Percentiles rank a stretch among this genome's conserved stretches.
Conservation (phyloP, 2,113 vertebrate species). For the Nibea coibor region DNA sequence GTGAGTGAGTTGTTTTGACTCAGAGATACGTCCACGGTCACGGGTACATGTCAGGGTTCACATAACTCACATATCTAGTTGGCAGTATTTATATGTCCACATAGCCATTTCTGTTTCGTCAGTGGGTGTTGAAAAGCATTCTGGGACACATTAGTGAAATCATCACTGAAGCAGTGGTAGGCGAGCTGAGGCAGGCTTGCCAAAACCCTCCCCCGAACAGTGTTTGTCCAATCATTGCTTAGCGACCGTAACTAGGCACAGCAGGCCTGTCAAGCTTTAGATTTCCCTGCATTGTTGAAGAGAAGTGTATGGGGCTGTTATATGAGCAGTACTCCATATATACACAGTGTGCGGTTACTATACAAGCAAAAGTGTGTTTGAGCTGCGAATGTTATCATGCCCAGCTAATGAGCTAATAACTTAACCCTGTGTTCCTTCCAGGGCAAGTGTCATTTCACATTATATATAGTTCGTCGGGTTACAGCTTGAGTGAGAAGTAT, state of each 20-base stretch:
- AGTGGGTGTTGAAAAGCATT: slow-evolving; percentile 10
- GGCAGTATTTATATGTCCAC: neutral
- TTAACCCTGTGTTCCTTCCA: too few species aligned
- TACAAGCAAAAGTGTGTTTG: neutral
- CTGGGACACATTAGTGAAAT: slow-evolving; percentile 4
- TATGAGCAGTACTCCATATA: neutral
- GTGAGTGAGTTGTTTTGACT: neutral
- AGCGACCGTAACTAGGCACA: neutral
- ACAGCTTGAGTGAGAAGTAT: too few species aligned
- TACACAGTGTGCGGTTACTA: neutral
- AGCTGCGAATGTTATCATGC: too few species aligned
- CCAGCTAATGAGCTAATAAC: too few species aligned
- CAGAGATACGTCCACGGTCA: neutral
- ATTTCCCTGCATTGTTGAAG: neutral
- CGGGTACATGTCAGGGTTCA: neutral
- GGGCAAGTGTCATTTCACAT: too few species aligned
- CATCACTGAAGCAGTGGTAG: neutral
- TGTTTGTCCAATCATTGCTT: neutral
- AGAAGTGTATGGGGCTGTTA: neutral
- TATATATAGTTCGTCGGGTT: too few species aligned
- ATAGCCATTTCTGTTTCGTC: neutral
- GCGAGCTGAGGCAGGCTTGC: neutral
- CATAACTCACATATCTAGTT: neutral
- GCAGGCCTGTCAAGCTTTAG: neutral
- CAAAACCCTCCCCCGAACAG: neutral